Conservation (phyloP, 2,888 invertebrate species). For the Drosophila kanekoi region DNA sequence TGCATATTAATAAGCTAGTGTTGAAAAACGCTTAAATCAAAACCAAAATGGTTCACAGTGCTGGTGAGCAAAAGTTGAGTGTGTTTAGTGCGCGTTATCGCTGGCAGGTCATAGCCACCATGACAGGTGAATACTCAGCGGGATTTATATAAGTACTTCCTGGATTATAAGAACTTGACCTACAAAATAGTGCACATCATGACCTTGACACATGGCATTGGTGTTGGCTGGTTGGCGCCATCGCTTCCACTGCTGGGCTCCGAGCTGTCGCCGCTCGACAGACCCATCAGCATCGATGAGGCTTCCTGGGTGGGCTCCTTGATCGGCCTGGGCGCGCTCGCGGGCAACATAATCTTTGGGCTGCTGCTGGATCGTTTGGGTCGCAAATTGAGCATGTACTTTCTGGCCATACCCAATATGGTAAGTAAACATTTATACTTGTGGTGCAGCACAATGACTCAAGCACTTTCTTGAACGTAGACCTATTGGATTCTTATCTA, state of each 20-base stretch:
- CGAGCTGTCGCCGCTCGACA: slow-evolving; percentile 48
- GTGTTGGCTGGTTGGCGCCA: slow-evolving; percentile 81
- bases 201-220: slow-evolving; percentile 77
- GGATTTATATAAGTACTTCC: neutral
- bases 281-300: slow-evolving; percentile 56
- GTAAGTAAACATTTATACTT: slow-evolving; percentile 41
- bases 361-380: slow-evolving; percentile 72
- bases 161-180: neutral
- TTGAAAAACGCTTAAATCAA: neutral
- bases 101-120: slow-evolving; percentile 69
- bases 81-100: slow-evolving; percentile 61
- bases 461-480: slow-evolving; percentile 38
- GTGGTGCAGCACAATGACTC: slow-evolving; percentile 18
- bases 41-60: slow-evolving; percentile 49
- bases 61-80: slow-evolving; percentile 29
- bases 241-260: slow-evolving; percentile 69
- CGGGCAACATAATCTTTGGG: slow-evolving; percentile 77
- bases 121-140: slow-evolving; percentile 58
- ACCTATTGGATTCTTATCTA: slow-evolving; percentile 77
- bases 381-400: slow-evolving; percentile 68
- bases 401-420: slow-evolving; percentile 76
- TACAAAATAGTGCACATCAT: slow-evolving; percentile 75
- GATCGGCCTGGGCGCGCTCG: slow-evolving; percentile 71
- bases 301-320: slow-evolving; percentile 79
- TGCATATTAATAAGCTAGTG: slow-evolving; percentile 6